Conservation (phyloP, 1,140 invertebrate species). For the Coelopa frigida region DNA sequence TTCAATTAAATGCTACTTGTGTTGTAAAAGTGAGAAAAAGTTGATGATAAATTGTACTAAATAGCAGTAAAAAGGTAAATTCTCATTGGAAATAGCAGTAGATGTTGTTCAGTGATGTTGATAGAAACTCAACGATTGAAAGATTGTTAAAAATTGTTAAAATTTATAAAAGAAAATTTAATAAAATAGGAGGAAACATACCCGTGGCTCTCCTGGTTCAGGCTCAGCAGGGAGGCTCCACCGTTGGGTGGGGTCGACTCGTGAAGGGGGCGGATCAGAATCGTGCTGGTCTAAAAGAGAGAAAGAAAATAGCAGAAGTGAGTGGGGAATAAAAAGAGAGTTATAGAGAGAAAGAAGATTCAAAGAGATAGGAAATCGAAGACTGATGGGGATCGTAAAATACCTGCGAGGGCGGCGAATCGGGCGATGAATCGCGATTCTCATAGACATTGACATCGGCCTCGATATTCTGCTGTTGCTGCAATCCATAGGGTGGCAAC, state of each 20-base stretch:
- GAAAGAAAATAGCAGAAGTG: too few relatives aligned
- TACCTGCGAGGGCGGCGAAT: conserved; percentile 40
- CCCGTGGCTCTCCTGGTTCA: conserved; percentile 29
- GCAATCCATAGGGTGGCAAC: conserved; percentile 18
- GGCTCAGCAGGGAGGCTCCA: conserved; percentile 30
- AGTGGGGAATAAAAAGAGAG: too few relatives aligned
- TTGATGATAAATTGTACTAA: too few relatives aligned
- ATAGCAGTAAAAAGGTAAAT: too few relatives aligned
- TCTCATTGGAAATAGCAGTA: too few relatives aligned
- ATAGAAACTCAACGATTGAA: too few relatives aligned
- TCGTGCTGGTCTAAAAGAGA: conserved; percentile 33
- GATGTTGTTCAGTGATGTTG: too few relatives aligned
- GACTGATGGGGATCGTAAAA: too few relatives aligned
- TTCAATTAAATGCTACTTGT: not conserved
- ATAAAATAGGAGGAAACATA: not conserved
- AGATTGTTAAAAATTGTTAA: not conserved
- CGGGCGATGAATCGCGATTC: conserved; percentile 33
- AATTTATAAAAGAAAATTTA: not conserved
- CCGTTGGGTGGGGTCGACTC: conserved; percentile 33
- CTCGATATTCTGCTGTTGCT: conserved; percentile 23
- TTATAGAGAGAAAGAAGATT: too few relatives aligned
- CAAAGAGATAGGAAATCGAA: too few relatives aligned
- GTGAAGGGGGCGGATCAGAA: conserved; percentile 35
- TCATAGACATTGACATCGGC: conserved; percentile 39
- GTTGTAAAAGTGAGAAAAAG: not conserved